Evolutionary conservation across 2,888 invertebrate genomes (phyloP).

Genomic region (Scotopteryx bipunctaria): DNA sequence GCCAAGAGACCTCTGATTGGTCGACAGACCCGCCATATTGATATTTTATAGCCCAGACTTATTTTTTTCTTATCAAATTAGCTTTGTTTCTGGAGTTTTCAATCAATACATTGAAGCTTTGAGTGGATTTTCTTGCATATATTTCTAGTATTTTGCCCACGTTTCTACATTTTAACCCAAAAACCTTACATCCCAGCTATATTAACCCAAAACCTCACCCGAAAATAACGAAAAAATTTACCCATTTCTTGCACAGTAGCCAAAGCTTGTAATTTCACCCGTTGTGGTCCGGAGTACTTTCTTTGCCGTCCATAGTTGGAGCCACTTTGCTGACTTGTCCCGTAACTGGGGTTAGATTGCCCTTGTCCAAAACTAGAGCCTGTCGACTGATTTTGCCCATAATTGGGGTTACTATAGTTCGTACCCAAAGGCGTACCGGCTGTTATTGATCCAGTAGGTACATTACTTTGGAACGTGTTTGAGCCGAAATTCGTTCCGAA

Average conservation of each 20-base stretch:
- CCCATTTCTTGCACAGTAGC: constrained; percentile 91
- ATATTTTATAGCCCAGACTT: too few species aligned
- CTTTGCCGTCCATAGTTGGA: constrained; percentile 54
- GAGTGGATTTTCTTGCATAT: too few species aligned
- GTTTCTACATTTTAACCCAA: background rate
- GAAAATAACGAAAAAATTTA: constrained; percentile 65
- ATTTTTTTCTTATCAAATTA: too few species aligned
- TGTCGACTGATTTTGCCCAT: background rate
- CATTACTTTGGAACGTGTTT: constrained; percentile 33
- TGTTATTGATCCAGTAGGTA: constrained; percentile 49
- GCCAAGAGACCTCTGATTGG: constrained; percentile 2
- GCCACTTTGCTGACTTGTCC: background rate
- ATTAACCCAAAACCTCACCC: constrained; percentile 30
- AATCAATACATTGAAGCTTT: too few species aligned
- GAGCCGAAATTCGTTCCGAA: constrained; percentile 36
- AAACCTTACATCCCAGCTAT: constrained; percentile 37
- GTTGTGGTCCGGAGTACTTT: constrained; percentile 84
- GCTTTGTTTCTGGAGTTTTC: too few species aligned
- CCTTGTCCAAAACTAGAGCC: background rate
- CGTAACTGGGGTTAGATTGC: too few species aligned
- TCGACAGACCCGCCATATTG: background rate
- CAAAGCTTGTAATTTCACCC: constrained; percentile 72
- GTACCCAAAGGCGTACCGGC: constrained; percentile 53
- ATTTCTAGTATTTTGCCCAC: too few species aligned
- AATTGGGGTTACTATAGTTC: constrained; percentile 26